These are phyloP conservation scores for Otolemur crassicaudatus DNA, from an alignment of 2,797 vertebrate genomes.

Conservation along the genomic window DNA sequence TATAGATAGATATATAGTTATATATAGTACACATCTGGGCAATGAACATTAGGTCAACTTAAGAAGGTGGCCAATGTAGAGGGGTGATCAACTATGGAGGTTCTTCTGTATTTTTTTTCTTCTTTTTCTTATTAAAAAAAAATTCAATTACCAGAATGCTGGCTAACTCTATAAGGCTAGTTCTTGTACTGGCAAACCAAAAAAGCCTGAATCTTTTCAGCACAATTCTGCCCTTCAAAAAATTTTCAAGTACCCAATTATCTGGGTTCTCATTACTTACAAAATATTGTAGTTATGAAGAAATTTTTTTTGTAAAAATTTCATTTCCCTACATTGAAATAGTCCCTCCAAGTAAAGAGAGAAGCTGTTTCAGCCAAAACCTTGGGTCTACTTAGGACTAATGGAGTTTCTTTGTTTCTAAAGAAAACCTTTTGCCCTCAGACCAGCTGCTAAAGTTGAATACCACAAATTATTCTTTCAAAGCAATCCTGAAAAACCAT, in stretches of 20 bases:
- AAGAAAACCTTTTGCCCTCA: constrained; percentile 73
- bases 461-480: constrained; percentile 77
- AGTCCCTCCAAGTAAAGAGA: constrained; percentile 23
- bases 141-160: not conserved
- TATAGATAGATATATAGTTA: no score
- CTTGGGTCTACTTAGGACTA: constrained; percentile 44
- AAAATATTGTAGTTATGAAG: constrained; percentile 23
- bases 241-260: constrained; percentile 5
- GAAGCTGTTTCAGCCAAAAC: constrained; percentile 54
- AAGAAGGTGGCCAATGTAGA: no score
- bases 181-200: not conserved
- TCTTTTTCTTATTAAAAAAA: not conserved
- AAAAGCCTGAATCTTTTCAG: not conserved
- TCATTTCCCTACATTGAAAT: constrained; percentile 48
- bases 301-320: constrained; percentile 55
- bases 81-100: no score
- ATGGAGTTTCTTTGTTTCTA: constrained; percentile 76
- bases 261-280: constrained; percentile 39
- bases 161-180: not conserved
- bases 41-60: no score
- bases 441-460: constrained; percentile 79
- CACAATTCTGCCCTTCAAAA: not conserved
- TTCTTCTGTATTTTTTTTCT: not conserved
- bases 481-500: constrained; percentile 77
- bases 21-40: no score